Percentiles rank a stretch among this genome's conserved stretches.
Conservation (phyloP, 2,113 vertebrate species). For the Stomatorhinus ivindoensis region DNA sequence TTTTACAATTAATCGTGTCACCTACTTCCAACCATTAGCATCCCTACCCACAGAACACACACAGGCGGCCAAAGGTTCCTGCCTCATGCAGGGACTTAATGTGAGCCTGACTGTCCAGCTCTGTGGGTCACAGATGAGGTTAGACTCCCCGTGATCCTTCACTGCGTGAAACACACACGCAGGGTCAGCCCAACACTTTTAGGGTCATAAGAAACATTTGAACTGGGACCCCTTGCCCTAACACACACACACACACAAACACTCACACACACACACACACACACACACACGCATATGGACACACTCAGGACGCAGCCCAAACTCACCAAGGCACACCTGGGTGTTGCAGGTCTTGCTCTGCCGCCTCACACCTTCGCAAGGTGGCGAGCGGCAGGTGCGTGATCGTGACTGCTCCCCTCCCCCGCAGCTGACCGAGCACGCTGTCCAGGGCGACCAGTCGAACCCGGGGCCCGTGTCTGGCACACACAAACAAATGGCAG, state of each 20-base stretch:
- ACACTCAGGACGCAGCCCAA: background rate
- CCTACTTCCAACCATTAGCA: background rate
- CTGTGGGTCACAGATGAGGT: background rate
- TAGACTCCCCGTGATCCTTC: background rate
- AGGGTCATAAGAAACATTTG: background rate
- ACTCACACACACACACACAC: background rate
- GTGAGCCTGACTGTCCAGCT: background rate
- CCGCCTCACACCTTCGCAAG: conserved; percentile 43
- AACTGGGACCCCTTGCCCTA: background rate
- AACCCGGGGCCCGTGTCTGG: conserved; percentile 51
- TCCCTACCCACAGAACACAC: background rate
- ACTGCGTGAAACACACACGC: background rate
- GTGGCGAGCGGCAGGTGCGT: conserved; percentile 41
- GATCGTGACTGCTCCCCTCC: conserved; percentile 56
- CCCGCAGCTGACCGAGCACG: conserved; percentile 52
- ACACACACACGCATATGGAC: background rate
- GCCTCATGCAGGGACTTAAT: background rate
- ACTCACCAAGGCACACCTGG: conserved; percentile 68
- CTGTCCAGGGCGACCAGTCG: conserved; percentile 57
- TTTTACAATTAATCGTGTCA: background rate
- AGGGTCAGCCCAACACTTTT: background rate
- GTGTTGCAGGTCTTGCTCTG: conserved; percentile 69
- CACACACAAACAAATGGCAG: background rate
- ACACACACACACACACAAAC: background rate
- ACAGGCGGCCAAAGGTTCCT: background rate